Evolutionary conservation across 2,797 vertebrate species (phyloP), one percentile per base, ranked within the genome.

Genomic region (Eulemur albifrons): DNA sequence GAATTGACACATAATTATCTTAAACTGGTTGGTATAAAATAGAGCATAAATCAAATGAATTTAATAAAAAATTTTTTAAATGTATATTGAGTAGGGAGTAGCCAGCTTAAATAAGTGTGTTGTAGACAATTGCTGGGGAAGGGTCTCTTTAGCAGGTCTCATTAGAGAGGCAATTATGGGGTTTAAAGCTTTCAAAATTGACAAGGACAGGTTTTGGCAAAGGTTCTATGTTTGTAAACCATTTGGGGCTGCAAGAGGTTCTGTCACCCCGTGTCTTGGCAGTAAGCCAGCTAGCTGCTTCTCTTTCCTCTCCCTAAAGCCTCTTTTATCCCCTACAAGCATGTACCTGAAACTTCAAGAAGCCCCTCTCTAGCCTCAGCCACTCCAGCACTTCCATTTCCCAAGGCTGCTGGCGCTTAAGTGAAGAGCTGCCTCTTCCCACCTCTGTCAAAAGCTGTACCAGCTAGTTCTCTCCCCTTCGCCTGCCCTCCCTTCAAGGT

Each of bases 171-270:
- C 81, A 92, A 1, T 94, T 95, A 75, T 21, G 20, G 43, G 38
- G 27, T 93, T 97, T 89, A 81, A 94, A 87, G 94, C 93, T 97
- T 97, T 96, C 91, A 57, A 45, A 96, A 75, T 93, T 94, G 97
- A 97, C 93, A 94, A 57, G 96, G 67, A 95, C 86, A 83, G 17
- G 45, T 76, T 94, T 92, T 96, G 94, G 96, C 97, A 95, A 70
- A 96, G 93, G 65, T 83, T 93, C 70, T 81, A 0, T 95, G 88
- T 94, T 90, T 95, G 65, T 96, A 97, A 97, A 95, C 94, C 95
- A 80, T 73, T 93, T 85, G 57, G 89, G 95, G 80, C 67, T 88
- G 11, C 43, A 48, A 80, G 82, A 87, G 94, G 38, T 87, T 88
- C 84, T 76, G 52, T 81, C 73, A 61, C 95, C 96, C 89, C 45